phyloP scores from a whole-genome alignment of 2,888 invertebrate genomes.

The Euspilapteryx auroguttella region DNA sequence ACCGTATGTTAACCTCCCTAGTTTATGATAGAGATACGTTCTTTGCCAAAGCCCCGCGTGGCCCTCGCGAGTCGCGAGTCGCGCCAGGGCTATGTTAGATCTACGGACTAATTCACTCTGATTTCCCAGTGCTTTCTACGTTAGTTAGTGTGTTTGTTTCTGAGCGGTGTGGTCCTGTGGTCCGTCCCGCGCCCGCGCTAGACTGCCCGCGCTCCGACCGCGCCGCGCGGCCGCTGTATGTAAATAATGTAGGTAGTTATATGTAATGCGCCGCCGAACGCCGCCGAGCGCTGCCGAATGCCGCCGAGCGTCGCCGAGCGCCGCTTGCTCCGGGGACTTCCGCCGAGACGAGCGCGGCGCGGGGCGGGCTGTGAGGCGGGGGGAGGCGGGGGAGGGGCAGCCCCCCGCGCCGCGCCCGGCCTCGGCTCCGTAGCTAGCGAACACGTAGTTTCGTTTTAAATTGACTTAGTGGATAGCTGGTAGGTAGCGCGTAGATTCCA shows the following conservation, averaged over 20 bases:
- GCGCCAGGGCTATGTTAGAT: no score
- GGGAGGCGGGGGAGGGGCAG: constrained; percentile 2
- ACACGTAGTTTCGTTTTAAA: constrained; percentile 46
- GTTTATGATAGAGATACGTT: constrained; percentile 38
- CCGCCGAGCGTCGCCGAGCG: constrained; percentile 17
- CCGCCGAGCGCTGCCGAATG: constrained; percentile 14
- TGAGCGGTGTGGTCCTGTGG: not conserved
- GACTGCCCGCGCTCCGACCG: constrained; percentile 17
- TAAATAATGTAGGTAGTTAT: no score
- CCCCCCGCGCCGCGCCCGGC: constrained; percentile 14
- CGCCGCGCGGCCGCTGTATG: not conserved
- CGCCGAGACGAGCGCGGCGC: constrained; percentile 12
- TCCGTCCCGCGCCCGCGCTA: constrained; percentile 17
- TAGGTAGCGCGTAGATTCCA: constrained; percentile 53
- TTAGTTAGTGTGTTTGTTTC: constrained; percentile 23
- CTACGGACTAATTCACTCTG: constrained; percentile 25
- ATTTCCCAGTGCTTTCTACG: no score
- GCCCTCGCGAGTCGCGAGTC: no score
- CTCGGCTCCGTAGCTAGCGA: constrained; percentile 45
- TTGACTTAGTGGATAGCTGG: constrained; percentile 46
- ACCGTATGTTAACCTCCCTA: constrained; percentile 52
- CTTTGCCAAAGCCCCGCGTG: constrained; percentile 45
- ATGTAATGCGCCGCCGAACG: constrained; percentile 6
- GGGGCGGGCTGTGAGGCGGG: constrained; percentile 5
- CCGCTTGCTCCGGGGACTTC: constrained; percentile 2